Evolutionary conservation across 2,113 vertebrate genomes (phyloP).

Genomic region (Capricornis sumatraensis): DNA sequence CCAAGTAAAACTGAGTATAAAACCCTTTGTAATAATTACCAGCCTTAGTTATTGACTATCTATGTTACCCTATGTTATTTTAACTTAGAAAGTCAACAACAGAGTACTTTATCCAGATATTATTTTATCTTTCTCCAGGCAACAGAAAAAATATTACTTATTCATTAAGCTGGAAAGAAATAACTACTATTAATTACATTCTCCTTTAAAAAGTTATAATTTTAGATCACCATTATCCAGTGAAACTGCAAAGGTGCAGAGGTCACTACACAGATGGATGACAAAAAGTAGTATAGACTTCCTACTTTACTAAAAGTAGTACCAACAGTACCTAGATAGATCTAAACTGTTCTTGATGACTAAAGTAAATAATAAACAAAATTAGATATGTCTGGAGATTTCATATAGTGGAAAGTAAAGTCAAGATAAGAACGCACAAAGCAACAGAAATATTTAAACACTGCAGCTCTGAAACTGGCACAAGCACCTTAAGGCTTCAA

Average conservation of each 20-base stretch:
- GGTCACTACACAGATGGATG: background rate
- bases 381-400: background rate
- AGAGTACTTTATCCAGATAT: background rate
- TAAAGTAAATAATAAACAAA: background rate
- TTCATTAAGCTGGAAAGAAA: background rate
- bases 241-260: background rate
- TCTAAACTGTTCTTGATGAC: background rate
- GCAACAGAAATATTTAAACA: background rate
- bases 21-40: conserved; percentile 21
- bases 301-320: background rate
- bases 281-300: background rate
- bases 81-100: background rate
- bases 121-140: background rate
- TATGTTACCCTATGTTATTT: background rate
- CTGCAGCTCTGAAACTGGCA: background rate
- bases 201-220: background rate
- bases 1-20: background rate
- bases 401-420: background rate
- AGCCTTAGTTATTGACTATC: background rate
- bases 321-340: background rate
- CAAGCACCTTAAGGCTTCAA: background rate
- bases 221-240: background rate
- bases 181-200: background rate
- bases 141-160: background rate
- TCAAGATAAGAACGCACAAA: background rate